These are phyloP conservation scores for Fragum sueziense DNA, from an alignment of 2,888 invertebrate species.

Conservation along the genomic window DNA sequence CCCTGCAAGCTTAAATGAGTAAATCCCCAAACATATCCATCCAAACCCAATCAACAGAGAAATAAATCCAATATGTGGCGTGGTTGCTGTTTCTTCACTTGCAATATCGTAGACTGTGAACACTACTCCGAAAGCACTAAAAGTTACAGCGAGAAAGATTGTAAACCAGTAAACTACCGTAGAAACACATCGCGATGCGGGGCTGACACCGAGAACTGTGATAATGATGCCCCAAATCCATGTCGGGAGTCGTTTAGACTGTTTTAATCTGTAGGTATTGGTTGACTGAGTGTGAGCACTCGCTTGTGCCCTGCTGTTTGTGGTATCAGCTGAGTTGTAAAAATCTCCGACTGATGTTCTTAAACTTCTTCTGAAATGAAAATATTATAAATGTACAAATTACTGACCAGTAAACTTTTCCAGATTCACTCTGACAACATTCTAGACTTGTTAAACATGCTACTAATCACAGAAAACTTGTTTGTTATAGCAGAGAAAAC, in stretches of 20 bases:
- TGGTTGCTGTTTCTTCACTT: slow-evolving; percentile 76
- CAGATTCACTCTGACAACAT: neutral
- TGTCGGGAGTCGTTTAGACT: slow-evolving; percentile 77
- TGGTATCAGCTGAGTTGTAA: slow-evolving; percentile 48
- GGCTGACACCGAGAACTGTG: slow-evolving; percentile 75
- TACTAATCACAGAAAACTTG: no score
- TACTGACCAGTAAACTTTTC: neutral
- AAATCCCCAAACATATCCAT: slow-evolving; percentile 82
- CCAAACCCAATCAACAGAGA: slow-evolving; percentile 78
- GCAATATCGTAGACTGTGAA: slow-evolving; percentile 79
- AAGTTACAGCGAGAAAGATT: slow-evolving; percentile 71
- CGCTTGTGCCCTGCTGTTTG: neutral
- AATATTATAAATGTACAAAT: neutral
- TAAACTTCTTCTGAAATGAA: slow-evolving; percentile 5
- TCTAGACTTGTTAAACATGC: neutral
- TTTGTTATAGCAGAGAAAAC: no score
- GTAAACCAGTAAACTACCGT: slow-evolving; percentile 69
- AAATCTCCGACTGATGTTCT: slow-evolving; percentile 31
- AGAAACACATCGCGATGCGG: slow-evolving; percentile 62
- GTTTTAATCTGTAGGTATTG: slow-evolving; percentile 44
- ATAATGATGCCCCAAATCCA: slow-evolving; percentile 80
- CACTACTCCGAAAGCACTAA: slow-evolving; percentile 75
- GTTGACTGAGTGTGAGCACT: neutral
- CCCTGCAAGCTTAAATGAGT: slow-evolving; percentile 82
- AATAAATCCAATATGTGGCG: slow-evolving; percentile 79